Evolutionary conservation across 1,140 invertebrate genomes (phyloP), one percentile per base, ranked within the genome.

Genomic region (Sesamia nonagrioides): DNA sequence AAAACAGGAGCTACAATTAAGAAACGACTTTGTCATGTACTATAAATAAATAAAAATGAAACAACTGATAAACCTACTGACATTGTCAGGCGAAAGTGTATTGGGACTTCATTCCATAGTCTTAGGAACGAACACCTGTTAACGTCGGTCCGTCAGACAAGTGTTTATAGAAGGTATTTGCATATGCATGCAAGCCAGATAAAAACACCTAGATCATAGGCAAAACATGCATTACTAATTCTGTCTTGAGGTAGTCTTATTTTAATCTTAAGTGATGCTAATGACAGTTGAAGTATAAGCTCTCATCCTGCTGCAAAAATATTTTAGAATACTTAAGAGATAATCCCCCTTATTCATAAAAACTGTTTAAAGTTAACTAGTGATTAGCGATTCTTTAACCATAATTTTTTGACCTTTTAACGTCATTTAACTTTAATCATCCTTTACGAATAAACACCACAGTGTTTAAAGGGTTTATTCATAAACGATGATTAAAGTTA

Each of bases 111-210:
- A 80, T 82, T 81, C 77, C 81, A 75, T 37, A 73, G 61, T 82
- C 81, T 75, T 63, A 77, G 75, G 52, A n/a, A 37, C n/a, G 69
- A 78, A 84, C 89, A 91, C 83, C 88, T 90, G 89, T 89, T 82
- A 48, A 17, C 79, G 78, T 78, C 82, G 84, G 69, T 76, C 80
- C 77, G 75, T 79, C 74, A 54, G 81, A 75, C 75, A 63, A 58
- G 73, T 79, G 83, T 82, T 84, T 90, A 88, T 86, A 84, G 80
- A 82, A 77, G 72, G 83, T 86, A 91, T 89, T 92, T 90, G 86
- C 89, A 91, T 92, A 89, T 81, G 78, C 85, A 89, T 80, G 80
- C 84, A 88, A 77, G 84, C 82, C 81, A 87, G 85, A 91, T 89
- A 88, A 89, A 81, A 84, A 87, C 79, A 85, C 74, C 72, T 86